Conservation (phyloP, 2,113 vertebrate species). For the Stictonetta naevosa region DNA sequence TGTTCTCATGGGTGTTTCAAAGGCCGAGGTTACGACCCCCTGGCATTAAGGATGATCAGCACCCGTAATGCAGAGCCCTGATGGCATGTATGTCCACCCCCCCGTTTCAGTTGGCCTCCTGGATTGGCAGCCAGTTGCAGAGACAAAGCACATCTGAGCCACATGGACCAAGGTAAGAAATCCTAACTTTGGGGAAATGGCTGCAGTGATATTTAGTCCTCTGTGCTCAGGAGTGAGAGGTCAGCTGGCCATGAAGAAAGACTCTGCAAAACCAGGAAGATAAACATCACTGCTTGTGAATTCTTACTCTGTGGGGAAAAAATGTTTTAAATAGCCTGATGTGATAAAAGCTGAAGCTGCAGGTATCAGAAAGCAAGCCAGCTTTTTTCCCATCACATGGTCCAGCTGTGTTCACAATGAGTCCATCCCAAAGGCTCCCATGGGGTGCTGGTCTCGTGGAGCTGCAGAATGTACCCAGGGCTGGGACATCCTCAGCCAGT, state of each 20-base stretch:
- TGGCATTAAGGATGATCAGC: background rate
- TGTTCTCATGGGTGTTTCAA: background rate
- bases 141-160: background rate
- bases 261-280: background rate
- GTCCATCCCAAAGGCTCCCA: accelerated
- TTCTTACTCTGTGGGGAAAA: background rate
- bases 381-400: background rate
- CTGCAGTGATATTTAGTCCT: background rate
- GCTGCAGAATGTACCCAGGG: background rate
- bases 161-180: background rate
- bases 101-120: background rate
- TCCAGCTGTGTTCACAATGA: background rate
- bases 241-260: background rate
- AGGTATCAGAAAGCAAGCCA: background rate
- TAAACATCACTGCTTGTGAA: background rate
- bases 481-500: background rate
- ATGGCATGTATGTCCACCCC: background rate
- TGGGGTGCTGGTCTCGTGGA: background rate
- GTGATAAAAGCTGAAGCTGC: background rate
- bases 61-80: background rate
- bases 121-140: background rate
- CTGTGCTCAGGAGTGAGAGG: background rate
- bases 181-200: background rate
- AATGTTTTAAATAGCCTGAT: background rate
- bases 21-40: background rate